Evolutionary conservation across 2,888 invertebrate species (phyloP), one percentile per base, ranked within the genome.

Genomic region (Plagodis pulveraria): DNA sequence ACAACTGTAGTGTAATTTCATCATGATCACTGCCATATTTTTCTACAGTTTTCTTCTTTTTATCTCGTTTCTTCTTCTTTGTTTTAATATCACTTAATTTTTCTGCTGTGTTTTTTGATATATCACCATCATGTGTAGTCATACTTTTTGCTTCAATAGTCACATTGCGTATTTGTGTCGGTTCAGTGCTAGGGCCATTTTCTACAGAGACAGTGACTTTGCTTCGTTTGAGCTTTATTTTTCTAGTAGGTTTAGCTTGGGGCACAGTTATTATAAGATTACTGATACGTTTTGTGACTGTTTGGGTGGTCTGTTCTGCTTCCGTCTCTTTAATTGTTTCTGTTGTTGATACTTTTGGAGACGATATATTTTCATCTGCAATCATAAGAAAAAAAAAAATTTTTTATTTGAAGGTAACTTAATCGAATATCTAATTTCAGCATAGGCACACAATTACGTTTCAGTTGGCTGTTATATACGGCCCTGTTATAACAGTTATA

Each of bases 1-100:
- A 93, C 11, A 92, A 62, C 56, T 94, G 88, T 0, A 93, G 64
- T 2, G 85, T 91, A 38, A 93, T 91, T 69, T 93, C 93, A 65
- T 93, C 92, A 5, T 88, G 84, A 65, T 93, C 90, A 41, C 86
- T 84, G 10, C 63, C 66, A 0, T 83, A 86, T 50, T 85, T 83
- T 63, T 85, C 83, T 0, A 74, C 77, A 9, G 63, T 61, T 22
- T 69, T 73, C 51, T 80, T 81, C 56, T 79, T 81, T 62, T 75
- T 79, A 58, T 81, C 84, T 44, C 79, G 83, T 58, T 84, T 88
- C 46, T 74, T 80, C 64, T 90, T 93, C 63, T 84, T 83, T 48
- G 49, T 4, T 52, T 56, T 61, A 12, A 47, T 35, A 45, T 62
- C 60, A 35, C 62, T 57, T 54, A 57, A 35, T 34, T 68, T 66